Evolutionary conservation across 2,888 invertebrate species (phyloP).

Genomic region (Lacanobia oleracea): DNA sequence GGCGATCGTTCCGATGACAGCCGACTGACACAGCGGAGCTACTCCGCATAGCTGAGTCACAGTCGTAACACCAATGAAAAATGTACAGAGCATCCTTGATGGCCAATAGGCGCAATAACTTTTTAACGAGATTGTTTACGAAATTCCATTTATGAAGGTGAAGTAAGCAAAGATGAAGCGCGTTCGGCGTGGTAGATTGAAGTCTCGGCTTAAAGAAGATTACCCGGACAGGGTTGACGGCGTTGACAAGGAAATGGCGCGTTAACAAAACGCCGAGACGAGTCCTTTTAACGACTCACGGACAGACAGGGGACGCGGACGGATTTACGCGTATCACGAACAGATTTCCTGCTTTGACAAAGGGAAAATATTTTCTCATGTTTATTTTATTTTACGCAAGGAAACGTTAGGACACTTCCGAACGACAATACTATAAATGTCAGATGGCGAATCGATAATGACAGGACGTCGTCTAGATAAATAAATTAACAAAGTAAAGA

Average conservation of each 20-base stretch:
- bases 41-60: constrained; percentile 86
- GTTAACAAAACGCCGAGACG: constrained; percentile 87
- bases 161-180: constrained; percentile 68
- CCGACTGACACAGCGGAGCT: constrained; percentile 83
- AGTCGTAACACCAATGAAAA: constrained; percentile 81
- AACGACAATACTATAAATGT: constrained; percentile 71
- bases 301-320: constrained; percentile 87
- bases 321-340: constrained; percentile 89
- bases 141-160: constrained; percentile 68
- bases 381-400: constrained; percentile 80
- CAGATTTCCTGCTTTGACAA: constrained; percentile 88
- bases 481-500: constrained; percentile 61
- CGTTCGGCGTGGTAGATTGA: constrained; percentile 65
- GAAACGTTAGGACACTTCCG: constrained; percentile 72
- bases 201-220: constrained; percentile 83
- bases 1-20: constrained; percentile 89
- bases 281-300: constrained; percentile 86
- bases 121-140: constrained; percentile 77
- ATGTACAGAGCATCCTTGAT: constrained; percentile 75
- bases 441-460: constrained; percentile 69
- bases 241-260: constrained; percentile 87
- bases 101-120: constrained; percentile 78
- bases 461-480: constrained; percentile 62
- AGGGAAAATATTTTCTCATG: constrained; percentile 81
- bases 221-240: constrained; percentile 82